phyloP scores from a whole-genome alignment of 2,797 vertebrate species.

The Lacerta viridis region DNA sequence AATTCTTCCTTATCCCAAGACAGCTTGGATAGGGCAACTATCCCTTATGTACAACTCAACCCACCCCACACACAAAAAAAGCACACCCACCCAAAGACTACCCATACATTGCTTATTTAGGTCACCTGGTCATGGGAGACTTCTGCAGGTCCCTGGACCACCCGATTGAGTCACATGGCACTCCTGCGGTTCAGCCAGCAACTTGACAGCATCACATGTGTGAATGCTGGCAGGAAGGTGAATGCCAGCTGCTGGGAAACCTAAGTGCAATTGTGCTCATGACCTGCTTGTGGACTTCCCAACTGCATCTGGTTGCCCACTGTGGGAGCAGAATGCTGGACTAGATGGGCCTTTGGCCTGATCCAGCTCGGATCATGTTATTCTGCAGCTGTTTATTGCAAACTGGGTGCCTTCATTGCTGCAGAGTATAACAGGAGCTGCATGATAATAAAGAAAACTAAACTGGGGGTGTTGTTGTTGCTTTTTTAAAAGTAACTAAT shows the following conservation, averaged over 20 bases:
- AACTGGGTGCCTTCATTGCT: background rate
- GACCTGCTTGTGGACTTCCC: too few relatives aligned
- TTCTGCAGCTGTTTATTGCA: background rate
- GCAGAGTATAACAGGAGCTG: conserved; percentile 34
- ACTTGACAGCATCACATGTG: background rate
- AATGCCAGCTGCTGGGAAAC: too few relatives aligned
- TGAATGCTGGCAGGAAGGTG: background rate
- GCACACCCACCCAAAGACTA: background rate
- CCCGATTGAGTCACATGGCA: background rate
- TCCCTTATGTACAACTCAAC: background rate
- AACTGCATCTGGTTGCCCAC: too few relatives aligned
- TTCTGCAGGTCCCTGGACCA: background rate
- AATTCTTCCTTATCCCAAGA: background rate
- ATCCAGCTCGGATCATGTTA: too few relatives aligned
- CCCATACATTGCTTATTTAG: background rate
- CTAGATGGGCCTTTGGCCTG: background rate
- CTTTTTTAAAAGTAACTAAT: conserved; percentile 69
- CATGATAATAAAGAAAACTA: conserved; percentile 61
- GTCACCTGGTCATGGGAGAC: background rate
- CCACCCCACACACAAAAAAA: too few relatives aligned
- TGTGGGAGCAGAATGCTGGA: too few relatives aligned
- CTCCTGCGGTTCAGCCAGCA: background rate
- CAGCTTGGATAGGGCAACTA: background rate
- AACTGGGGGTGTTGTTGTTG: conserved; percentile 61
- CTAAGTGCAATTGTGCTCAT: too few relatives aligned